Conservation (phyloP, 2,797 vertebrate species). For the Phoeniculus purpureus region DNA sequence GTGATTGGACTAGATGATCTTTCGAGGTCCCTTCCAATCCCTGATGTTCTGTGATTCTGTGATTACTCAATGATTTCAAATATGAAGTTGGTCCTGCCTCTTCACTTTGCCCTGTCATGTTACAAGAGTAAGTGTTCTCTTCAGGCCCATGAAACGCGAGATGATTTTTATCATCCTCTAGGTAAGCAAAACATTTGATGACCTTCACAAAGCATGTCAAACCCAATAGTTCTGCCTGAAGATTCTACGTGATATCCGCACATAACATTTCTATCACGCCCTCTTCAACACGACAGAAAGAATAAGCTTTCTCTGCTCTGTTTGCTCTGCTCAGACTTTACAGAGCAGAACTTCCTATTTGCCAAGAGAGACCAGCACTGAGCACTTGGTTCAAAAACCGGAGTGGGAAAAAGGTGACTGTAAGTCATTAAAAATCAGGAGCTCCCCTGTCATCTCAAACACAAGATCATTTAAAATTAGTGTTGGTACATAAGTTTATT, state of each 20-base stretch:
- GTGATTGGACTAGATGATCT: too few species aligned
- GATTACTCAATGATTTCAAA: background rate
- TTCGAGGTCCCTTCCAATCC: too few species aligned
- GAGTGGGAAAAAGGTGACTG: background rate
- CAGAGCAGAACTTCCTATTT: background rate
- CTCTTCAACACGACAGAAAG: background rate
- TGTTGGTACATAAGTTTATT: background rate
- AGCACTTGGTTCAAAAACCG: background rate
- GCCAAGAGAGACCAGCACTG: background rate
- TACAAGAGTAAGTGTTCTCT: background rate
- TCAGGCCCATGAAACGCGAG: background rate
- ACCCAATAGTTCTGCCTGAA: background rate
- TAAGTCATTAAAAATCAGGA: background rate
- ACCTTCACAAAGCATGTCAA: background rate
- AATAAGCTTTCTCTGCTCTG: background rate
- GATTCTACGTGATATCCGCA: background rate
- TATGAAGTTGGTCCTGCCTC: background rate
- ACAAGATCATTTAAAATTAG: background rate
- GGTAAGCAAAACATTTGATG: background rate
- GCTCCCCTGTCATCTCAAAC: background rate
- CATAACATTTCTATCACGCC: background rate
- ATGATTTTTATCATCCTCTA: background rate
- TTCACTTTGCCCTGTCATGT: background rate
- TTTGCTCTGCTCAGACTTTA: background rate
- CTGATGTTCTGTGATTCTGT: too few species aligned